phyloP scores from a whole-genome alignment of 2,113 vertebrate species.

The Leptobrachium leishanense region DNA sequence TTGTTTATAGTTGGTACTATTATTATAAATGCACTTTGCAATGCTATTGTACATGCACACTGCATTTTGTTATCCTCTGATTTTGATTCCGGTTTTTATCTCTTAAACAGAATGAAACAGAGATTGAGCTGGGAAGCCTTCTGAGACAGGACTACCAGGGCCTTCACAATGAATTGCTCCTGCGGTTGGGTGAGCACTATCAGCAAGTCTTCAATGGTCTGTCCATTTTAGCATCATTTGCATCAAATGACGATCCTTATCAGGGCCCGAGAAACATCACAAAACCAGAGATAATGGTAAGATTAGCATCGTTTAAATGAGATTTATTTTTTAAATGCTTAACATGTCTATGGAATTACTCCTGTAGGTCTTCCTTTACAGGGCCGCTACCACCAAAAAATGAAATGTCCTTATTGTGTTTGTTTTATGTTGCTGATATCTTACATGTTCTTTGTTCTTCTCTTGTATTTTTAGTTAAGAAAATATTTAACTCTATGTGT shows the following conservation, averaged over 20 bases:
- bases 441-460: too few relatives aligned
- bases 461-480: too few relatives aligned
- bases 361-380: too few relatives aligned
- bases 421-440: too few relatives aligned
- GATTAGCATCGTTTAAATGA: slow-evolving; percentile 2
- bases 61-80: too few relatives aligned
- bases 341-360: neutral
- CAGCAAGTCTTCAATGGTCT: slow-evolving; percentile 97
- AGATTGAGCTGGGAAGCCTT: slow-evolving; percentile 92
- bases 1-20: too few relatives aligned
- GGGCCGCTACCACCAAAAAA: too few relatives aligned
- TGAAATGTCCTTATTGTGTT: too few relatives aligned
- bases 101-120: slow-evolving; percentile 85
- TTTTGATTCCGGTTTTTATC: too few relatives aligned
- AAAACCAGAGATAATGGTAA: slow-evolving; percentile 87
- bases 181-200: slow-evolving; percentile 93
- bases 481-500: too few relatives aligned
- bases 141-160: slow-evolving; percentile 96
- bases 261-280: slow-evolving; percentile 86
- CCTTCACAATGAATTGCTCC: slow-evolving; percentile 90
- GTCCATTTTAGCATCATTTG: slow-evolving; percentile 91
- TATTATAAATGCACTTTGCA: too few relatives aligned
- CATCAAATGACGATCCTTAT: slow-evolving; percentile 89
- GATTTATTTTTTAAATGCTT: neutral
- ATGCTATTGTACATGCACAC: too few relatives aligned